phyloP scores from a whole-genome alignment of 1,140 invertebrate genomes.

The Drosophila kikkawai region DNA sequence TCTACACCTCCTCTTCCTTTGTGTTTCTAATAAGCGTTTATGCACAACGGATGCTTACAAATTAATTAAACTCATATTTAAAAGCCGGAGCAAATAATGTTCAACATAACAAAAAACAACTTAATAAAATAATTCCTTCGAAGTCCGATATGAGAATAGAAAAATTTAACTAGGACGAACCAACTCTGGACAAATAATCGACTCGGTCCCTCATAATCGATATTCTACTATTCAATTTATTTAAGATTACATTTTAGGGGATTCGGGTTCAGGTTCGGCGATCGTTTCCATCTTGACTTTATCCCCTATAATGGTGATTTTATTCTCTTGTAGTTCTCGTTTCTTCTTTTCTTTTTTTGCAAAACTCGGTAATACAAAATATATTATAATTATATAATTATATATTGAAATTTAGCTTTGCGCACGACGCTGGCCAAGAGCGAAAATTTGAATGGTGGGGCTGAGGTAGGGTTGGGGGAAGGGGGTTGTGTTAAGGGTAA shows the following conservation, averaged over 20 bases:
- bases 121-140: constrained; percentile 56
- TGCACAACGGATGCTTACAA: constrained; percentile 49
- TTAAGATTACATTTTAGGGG: constrained; percentile 48
- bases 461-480: neutral
- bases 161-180: constrained; percentile 46
- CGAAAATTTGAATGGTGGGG: neutral
- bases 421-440: constrained; percentile 24
- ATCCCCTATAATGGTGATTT: constrained; percentile 1
- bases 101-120: constrained; percentile 72
- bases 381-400: constrained; percentile 50
- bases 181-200: constrained; percentile 16
- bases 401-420: constrained; percentile 50
- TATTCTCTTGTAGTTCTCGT: constrained; percentile 19
- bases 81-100: constrained; percentile 50
- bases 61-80: constrained; percentile 59
- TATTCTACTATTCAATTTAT: constrained; percentile 58
- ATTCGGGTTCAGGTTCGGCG: neutral
- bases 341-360: constrained; percentile 24
- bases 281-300: constrained; percentile 1
- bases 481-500: neutral
- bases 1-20: neutral
- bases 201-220: constrained; percentile 8
- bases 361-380: constrained; percentile 49
- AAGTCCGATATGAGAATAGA: constrained; percentile 3
- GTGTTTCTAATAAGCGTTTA: constrained; percentile 53